Conservation (phyloP, 2,113 vertebrate genomes). For the Collichthys lucidus region DNA sequence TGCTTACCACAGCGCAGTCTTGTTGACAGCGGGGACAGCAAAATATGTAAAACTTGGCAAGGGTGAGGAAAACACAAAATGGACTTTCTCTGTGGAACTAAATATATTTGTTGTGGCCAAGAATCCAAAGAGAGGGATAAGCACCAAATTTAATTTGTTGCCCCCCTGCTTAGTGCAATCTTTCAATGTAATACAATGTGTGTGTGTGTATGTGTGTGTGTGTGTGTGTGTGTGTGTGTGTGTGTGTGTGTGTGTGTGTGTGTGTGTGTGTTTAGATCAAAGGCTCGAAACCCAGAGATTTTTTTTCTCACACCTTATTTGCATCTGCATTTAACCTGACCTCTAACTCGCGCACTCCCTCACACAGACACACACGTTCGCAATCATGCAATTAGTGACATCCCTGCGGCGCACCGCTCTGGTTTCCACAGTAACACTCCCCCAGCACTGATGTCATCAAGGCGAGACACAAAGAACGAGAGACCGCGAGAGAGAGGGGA, state of each 20-base stretch:
- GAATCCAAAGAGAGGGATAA: slow-evolving; percentile 10
- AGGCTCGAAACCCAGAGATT: background rate
- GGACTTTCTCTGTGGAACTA: slow-evolving; percentile 21
- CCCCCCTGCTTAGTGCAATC: background rate
- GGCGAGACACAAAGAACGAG: slow-evolving; percentile 67
- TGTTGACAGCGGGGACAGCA: slow-evolving; percentile 21
- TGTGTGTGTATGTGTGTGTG: no score
- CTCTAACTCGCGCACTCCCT: slow-evolving; percentile 26
- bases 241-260: no score
- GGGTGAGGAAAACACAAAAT: slow-evolving; percentile 28
- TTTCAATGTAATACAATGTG: background rate
- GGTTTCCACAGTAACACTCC: slow-evolving; percentile 78
- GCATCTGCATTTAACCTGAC: slow-evolving; percentile 18
- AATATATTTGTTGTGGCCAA: slow-evolving; percentile 33
- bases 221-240: no score
- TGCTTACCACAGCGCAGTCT: slow-evolving; percentile 22
- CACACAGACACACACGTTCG: slow-evolving; percentile 15
- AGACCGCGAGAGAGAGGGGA: slow-evolving; percentile 26
- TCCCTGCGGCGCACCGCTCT: slow-evolving; percentile 48
- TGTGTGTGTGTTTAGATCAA: background rate
- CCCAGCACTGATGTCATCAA: slow-evolving; percentile 72
- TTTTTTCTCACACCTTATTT: slow-evolving; percentile 15
- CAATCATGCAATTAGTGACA: slow-evolving; percentile 65
- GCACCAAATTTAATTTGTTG: background rate
- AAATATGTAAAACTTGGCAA: slow-evolving; percentile 42